phyloP scores from a whole-genome alignment of 2,888 invertebrate genomes.

The Tanypteryx hageni region DNA sequence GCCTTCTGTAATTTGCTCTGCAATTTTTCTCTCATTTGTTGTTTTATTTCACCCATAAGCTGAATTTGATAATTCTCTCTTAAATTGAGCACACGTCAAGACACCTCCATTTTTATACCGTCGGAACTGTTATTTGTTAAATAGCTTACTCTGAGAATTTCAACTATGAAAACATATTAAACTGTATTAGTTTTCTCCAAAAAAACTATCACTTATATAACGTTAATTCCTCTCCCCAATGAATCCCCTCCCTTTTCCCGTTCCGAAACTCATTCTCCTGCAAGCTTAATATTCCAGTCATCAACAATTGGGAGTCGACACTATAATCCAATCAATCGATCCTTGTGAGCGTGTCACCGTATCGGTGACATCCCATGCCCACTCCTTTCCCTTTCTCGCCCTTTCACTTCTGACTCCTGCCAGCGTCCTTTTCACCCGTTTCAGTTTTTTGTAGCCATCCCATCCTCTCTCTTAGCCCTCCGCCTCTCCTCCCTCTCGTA shows the following conservation, averaged over 20 bases:
- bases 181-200: too few species aligned
- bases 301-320: conserved; percentile 6
- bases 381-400: neutral
- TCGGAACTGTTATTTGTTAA: too few species aligned
- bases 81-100: too few species aligned
- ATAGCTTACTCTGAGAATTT: too few species aligned
- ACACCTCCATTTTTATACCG: too few species aligned
- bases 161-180: too few species aligned
- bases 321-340: conserved; percentile 32
- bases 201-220: neutral
- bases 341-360: neutral
- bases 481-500: neutral
- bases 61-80: too few species aligned
- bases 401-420: neutral
- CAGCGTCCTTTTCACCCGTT: neutral
- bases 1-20: too few species aligned
- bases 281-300: neutral
- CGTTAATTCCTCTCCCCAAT: neutral
- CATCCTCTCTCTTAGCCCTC: neutral
- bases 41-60: too few species aligned
- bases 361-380: neutral
- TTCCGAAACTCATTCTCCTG: neutral
- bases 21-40: too few species aligned
- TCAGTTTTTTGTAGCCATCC: neutral
- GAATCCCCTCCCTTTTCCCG: neutral